These are phyloP conservation scores for Drosophila leontia DNA, from an alignment of 1,140 invertebrate species.

Conservation along the genomic window DNA sequence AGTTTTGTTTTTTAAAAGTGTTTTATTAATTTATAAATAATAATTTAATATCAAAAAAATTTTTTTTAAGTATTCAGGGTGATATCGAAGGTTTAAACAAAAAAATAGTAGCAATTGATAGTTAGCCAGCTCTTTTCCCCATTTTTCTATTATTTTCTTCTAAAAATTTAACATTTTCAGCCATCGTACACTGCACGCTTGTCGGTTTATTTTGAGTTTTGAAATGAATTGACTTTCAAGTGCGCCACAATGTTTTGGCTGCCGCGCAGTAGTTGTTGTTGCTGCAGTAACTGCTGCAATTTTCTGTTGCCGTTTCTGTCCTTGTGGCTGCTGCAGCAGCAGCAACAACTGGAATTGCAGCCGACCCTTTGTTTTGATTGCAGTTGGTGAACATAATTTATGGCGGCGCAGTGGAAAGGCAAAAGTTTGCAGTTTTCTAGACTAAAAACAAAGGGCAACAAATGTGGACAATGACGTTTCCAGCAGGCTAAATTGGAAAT, in stretches of 20 bases:
- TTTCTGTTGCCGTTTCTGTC: constrained; percentile 15
- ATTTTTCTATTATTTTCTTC: not conserved
- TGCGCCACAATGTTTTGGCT: constrained; percentile 62
- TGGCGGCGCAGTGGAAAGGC: constrained; percentile 45
- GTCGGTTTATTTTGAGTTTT: constrained; percentile 51
- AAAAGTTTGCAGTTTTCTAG: constrained; percentile 49
- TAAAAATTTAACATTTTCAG: not conserved
- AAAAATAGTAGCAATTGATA: not conserved
- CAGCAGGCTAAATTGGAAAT: constrained; percentile 56
- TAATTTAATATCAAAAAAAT: not conserved
- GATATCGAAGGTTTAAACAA: not conserved
- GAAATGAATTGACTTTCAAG: constrained; percentile 77
- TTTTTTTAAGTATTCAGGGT: not conserved
- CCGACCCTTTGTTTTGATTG: constrained; percentile 72
- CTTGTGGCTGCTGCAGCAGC: constrained; percentile 11
- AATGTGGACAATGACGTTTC: constrained; percentile 51
- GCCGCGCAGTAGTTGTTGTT: constrained; percentile 10
- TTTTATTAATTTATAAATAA: not conserved
- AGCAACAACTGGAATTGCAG: constrained; percentile 41
- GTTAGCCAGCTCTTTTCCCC: not conserved
- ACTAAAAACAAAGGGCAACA: constrained; percentile 31
- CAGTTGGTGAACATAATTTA: constrained; percentile 78
- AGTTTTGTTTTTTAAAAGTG: too few relatives aligned
- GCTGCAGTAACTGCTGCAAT: constrained; percentile 11
- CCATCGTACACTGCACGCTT: constrained; percentile 1